phyloP scores from a whole-genome alignment of 2,113 vertebrate species.

The Noctilio leporinus region DNA sequence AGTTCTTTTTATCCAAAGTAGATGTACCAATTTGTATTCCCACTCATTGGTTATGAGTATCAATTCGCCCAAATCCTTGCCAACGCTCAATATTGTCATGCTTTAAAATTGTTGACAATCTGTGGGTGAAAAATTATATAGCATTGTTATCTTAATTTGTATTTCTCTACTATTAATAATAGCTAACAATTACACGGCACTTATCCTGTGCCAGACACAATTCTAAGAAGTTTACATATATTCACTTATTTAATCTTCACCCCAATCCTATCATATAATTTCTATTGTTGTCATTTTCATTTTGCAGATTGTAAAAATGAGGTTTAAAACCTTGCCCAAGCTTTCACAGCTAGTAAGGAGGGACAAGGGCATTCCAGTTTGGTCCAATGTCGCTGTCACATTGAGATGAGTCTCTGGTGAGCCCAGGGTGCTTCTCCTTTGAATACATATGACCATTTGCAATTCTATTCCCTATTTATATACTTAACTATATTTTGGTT shows the following conservation, averaged over 20 bases:
- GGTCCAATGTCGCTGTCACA: accelerated
- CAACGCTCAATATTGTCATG: slow-evolving; percentile 60
- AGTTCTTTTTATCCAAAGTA: background rate
- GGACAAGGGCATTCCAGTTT: accelerated
- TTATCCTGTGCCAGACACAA: background rate
- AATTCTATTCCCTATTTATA: background rate
- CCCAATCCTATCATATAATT: background rate
- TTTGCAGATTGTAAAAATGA: background rate
- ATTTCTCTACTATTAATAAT: slow-evolving; percentile 51
- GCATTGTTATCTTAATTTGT: slow-evolving; percentile 57
- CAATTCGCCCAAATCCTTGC: slow-evolving; percentile 39
- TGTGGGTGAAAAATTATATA: slow-evolving; percentile 56
- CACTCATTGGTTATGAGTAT: background rate
- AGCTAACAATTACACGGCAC: background rate
- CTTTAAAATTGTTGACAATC: slow-evolving; percentile 49
- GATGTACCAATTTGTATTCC: slow-evolving; percentile 29
- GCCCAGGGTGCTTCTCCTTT: accelerated
- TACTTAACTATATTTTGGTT: background rate
- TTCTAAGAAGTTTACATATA: background rate
- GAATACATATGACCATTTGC: background rate
- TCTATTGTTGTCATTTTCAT: background rate
- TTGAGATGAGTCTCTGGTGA: background rate
- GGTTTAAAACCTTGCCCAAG: background rate
- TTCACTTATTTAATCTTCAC: background rate
- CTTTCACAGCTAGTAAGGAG: background rate